Evolutionary conservation across 2,888 invertebrate species (phyloP).

Genomic region (Cephus nigrinus): DNA sequence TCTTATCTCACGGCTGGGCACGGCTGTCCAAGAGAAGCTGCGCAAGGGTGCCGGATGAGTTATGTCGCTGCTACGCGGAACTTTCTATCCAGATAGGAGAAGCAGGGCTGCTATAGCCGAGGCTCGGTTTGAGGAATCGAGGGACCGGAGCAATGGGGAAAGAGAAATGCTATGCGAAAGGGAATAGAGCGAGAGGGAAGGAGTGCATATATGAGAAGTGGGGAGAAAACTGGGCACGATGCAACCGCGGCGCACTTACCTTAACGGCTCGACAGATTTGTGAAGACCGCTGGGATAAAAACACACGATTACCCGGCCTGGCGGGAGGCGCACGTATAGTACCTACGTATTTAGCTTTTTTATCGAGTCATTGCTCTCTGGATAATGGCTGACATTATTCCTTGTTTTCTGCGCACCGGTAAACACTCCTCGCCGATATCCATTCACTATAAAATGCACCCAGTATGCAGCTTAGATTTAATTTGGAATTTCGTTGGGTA

Average conservation of each 20-base stretch:
- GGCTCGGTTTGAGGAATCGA: neutral
- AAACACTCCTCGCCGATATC: slow-evolving; percentile 3
- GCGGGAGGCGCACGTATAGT: slow-evolving; percentile 21
- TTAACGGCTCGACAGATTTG: slow-evolving; percentile 43
- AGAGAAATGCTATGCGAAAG: neutral
- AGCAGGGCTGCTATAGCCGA: neutral
- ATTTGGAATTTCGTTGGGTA: neutral
- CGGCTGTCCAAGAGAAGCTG: neutral
- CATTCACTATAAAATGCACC: neutral
- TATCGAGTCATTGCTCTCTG: slow-evolving; percentile 23
- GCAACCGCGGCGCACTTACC: slow-evolving; percentile 30
- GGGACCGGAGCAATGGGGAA: neutral
- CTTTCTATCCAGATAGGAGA: neutral
- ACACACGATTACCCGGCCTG: slow-evolving; percentile 38
- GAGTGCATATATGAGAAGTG: neutral
- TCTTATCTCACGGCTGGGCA: neutral
- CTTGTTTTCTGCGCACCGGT: slow-evolving; percentile 19
- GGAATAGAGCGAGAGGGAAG: neutral
- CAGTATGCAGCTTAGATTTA: neutral
- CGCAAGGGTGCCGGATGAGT: neutral
- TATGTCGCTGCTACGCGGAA: neutral
- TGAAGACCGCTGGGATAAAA: slow-evolving; percentile 38
- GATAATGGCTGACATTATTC: slow-evolving; percentile 28
- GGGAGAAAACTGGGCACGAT: neutral
- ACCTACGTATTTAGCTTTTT: slow-evolving; percentile 22